Evolutionary conservation across 1,140 invertebrate species (phyloP).

Genomic region (Bombyx mandarina): DNA sequence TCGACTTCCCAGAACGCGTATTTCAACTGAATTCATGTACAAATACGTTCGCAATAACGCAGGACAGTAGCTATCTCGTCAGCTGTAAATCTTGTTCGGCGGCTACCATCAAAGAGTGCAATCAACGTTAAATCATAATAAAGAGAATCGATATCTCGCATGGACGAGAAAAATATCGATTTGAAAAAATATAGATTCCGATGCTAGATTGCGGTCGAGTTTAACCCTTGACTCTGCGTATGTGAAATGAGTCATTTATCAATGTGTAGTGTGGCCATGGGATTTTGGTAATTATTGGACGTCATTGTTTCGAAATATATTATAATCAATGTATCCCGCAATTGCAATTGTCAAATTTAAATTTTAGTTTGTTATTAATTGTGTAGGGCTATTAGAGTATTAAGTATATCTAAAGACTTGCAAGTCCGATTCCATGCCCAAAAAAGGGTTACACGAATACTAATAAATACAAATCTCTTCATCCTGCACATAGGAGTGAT

Average conservation of each 20-base stretch:
- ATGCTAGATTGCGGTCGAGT: slow-evolving; percentile 45
- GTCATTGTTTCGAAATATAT: too few relatives aligned
- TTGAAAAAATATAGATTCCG: slow-evolving; percentile 41
- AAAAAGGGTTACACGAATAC: slow-evolving; percentile 14
- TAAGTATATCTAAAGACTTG: too few relatives aligned
- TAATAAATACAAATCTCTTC: slow-evolving; percentile 66
- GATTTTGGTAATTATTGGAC: too few relatives aligned
- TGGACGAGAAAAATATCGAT: slow-evolving; percentile 29
- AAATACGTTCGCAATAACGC: slow-evolving; percentile 25
- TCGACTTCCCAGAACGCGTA: neutral
- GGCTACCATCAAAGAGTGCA: slow-evolving; percentile 42
- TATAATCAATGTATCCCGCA: too few relatives aligned
- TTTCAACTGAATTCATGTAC: slow-evolving; percentile 2
- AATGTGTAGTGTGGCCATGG: slow-evolving; percentile 40
- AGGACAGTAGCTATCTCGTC: slow-evolving; percentile 38
- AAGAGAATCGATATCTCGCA: slow-evolving; percentile 28
- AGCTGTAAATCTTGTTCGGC: slow-evolving; percentile 42
- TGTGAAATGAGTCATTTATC: slow-evolving; percentile 59
- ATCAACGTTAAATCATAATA: slow-evolving; percentile 57
- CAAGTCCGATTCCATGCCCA: neutral
- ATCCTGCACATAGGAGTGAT: slow-evolving; percentile 44
- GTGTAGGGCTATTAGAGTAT: too few relatives aligned
- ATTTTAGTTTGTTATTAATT: too few relatives aligned
- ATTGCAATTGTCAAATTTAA: too few relatives aligned
- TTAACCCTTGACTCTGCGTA: slow-evolving; percentile 57